These are phyloP conservation scores for Ceratina calcarata DNA, from an alignment of 1,140 invertebrate genomes.

Conservation along the genomic window DNA sequence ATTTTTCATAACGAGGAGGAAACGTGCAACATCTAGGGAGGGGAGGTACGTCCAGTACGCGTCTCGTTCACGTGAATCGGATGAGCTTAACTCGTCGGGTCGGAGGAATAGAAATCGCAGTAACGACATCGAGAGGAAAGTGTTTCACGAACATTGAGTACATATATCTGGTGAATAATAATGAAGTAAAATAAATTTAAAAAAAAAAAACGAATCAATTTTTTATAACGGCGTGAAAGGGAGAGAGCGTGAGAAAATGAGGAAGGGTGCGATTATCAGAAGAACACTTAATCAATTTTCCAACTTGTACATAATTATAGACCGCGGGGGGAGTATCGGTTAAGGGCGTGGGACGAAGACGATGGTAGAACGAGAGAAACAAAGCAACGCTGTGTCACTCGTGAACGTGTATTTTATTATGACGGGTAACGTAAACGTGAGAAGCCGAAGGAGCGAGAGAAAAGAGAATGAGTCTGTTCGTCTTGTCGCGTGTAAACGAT, in stretches of 20 bases:
- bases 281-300: constrained; percentile 74
- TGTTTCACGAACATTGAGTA: constrained; percentile 55
- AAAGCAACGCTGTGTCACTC: constrained; percentile 67
- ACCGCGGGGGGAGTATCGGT: constrained; percentile 3
- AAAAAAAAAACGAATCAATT: constrained; percentile 64
- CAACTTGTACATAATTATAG: constrained; percentile 59
- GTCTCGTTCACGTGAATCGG: constrained; percentile 16
- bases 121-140: constrained; percentile 46
- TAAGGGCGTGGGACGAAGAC: not conserved
- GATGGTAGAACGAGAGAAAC: constrained; percentile 16
- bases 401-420: constrained; percentile 79
- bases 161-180: constrained; percentile 11
- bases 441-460: not conserved
- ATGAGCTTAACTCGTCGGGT: constrained; percentile 34
- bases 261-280: constrained; percentile 60
- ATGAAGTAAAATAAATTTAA: not conserved
- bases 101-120: not conserved
- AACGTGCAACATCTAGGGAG: constrained; percentile 27
- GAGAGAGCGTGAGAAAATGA: constrained; percentile 35
- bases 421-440: constrained; percentile 63
- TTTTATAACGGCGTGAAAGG: constrained; percentile 58
- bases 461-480: constrained; percentile 27
- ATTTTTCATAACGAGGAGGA: constrained; percentile 55
- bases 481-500: constrained; percentile 15
- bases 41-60: not conserved